A percentile compares a stretch with the other conserved stretches of the same genome.
Evolutionary conservation across 2,797 vertebrate species (phyloP).

Genomic region (Coregonus sp.): DNA sequence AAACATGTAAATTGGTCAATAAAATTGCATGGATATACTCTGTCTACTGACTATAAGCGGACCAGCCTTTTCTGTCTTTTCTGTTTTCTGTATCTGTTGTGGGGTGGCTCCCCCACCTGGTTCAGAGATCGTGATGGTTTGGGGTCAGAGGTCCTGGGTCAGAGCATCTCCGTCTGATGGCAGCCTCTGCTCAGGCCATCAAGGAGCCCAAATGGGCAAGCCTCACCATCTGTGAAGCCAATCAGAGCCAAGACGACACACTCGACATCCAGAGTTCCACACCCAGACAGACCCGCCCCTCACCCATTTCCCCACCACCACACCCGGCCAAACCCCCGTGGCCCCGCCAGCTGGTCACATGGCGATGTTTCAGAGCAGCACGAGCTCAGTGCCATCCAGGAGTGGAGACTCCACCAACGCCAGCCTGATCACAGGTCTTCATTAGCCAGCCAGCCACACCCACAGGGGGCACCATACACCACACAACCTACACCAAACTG

Average conservation of each 20-base stretch:
- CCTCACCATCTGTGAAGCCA: slow-evolving; percentile 40
- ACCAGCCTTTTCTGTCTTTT: not conserved
- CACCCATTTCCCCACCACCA: slow-evolving; percentile 22
- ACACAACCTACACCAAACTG: not conserved
- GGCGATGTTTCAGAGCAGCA: slow-evolving; percentile 78
- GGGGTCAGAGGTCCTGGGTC: slow-evolving; percentile 29
- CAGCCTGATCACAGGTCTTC: slow-evolving; percentile 79
- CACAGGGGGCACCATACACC: not conserved
- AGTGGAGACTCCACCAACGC: slow-evolving; percentile 81
- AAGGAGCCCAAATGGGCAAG: slow-evolving; percentile 56
- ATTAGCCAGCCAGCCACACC: not conserved
- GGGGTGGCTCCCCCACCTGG: slow-evolving; percentile 1
- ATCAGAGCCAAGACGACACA: not conserved
- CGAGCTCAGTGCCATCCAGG: slow-evolving; percentile 90
- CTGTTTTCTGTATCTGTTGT: not conserved
- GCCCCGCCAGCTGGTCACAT: slow-evolving; percentile 70
- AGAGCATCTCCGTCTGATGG: slow-evolving; percentile 55
- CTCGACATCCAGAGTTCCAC: not conserved
- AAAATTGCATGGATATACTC: not conserved
- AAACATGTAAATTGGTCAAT: not conserved
- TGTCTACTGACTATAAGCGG: not conserved
- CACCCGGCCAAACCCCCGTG: slow-evolving; percentile 81
- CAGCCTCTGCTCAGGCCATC: slow-evolving; percentile 61
- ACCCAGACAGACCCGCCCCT: slow-evolving; percentile 33
- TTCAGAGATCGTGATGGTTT: not conserved